Conservation (phyloP, 2,888 invertebrate species). For the Hypena proboscidalis region DNA sequence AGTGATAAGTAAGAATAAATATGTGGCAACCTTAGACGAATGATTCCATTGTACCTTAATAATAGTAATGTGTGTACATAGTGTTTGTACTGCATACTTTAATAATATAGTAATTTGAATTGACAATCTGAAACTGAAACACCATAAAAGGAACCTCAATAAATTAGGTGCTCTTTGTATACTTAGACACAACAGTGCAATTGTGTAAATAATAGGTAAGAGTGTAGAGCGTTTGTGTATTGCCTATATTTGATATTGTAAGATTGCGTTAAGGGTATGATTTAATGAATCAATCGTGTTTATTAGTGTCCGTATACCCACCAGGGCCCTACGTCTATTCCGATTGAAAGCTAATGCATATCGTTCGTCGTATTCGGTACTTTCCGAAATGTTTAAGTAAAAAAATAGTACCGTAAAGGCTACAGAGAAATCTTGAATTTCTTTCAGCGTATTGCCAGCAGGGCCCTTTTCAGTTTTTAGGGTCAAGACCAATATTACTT, state of each 20-base stretch:
- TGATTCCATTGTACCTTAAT: constrained; percentile 1
- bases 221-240: constrained; percentile 35
- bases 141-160: constrained; percentile 22
- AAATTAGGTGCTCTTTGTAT: constrained; percentile 67
- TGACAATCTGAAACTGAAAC: constrained; percentile 16
- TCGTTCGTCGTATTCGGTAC: no score
- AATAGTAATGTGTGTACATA: no score
- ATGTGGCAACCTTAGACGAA: neutral
- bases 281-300: constrained; percentile 48
- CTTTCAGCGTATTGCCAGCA: no score
- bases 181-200: constrained; percentile 64
- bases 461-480: no score
- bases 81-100: constrained; percentile 10
- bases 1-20: neutral
- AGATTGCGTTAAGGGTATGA: constrained; percentile 36
- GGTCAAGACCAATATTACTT: no score
- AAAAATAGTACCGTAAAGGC: no score
- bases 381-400: no score
- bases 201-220: constrained; percentile 60
- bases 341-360: no score
- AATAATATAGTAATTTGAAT: constrained; percentile 4
- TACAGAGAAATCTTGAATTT: no score
- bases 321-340: no score
- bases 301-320: no score
- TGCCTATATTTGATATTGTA: constrained; percentile 41